Evolutionary conservation across 64 coral and sea anemone genomes (phyloP).

Genomic region (Stylophora pistillata): DNA sequence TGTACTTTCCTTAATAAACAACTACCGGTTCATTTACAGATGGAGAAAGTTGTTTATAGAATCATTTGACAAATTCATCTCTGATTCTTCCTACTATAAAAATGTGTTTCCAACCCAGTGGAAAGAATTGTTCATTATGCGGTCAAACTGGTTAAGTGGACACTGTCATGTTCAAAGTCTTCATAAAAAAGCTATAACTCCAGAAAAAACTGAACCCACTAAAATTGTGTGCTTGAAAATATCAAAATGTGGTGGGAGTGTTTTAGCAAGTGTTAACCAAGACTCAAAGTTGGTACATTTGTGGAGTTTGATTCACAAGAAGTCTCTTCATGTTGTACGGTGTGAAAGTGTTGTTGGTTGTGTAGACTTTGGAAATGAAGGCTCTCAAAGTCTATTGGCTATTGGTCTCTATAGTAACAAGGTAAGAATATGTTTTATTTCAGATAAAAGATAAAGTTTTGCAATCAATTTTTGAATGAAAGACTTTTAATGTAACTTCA

Average conservation of each 20-base stretch:
- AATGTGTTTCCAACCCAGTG: conserved; percentile 82
- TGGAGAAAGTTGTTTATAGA: conserved; percentile 88
- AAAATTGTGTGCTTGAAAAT: conserved; percentile 80
- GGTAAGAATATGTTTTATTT: conserved; percentile 19
- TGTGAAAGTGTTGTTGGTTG: conserved; percentile 66
- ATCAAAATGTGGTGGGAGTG: conserved; percentile 77
- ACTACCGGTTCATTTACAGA: conserved; percentile 39
- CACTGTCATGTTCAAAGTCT: conserved; percentile 93
- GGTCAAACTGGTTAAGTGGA: conserved; percentile 92
- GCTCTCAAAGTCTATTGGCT: conserved; percentile 67
- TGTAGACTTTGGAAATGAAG: conserved; percentile 81
- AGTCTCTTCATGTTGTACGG: conserved; percentile 40
- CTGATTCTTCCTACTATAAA: conserved; percentile 63
- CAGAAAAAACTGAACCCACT: conserved; percentile 25
- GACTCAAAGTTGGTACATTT: conserved; percentile 66
- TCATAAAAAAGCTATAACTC: conserved; percentile 33
- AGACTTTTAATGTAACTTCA: no score
- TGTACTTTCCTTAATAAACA: conserved; percentile 3
- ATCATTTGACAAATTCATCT: conserved; percentile 79
- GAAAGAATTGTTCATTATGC: conserved; percentile 86
- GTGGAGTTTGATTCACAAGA: conserved; percentile 74
- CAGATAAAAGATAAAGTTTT: no score
- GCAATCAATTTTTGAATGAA: no score
- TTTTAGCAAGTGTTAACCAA: conserved; percentile 75
- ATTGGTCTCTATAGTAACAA: conserved; percentile 80